Evolutionary conservation across 2,888 invertebrate species (phyloP), one percentile per base, ranked within the genome.

Genomic region (Synergus itoensis): DNA sequence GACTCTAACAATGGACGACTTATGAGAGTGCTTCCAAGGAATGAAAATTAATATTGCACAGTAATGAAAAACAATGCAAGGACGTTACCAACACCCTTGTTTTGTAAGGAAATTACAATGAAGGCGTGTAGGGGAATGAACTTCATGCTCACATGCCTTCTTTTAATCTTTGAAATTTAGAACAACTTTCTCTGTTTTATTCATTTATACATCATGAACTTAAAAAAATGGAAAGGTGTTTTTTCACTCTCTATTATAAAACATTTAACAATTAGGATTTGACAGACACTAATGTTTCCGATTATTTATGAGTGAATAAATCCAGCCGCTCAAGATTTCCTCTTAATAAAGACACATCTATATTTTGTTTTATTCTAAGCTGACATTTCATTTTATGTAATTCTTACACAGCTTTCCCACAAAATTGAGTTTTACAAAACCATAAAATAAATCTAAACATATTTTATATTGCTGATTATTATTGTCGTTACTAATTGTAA

Each of bases 21-120:
- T n/a, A 69, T 16, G 65, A 77, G 76, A 75, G 80, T 75, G 78
- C 83, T 82, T 77, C 53, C 9, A 41, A 43, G 64, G 75, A 79
- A 84, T 81, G 84, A 77, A 76, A 77, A 76, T 82, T 82, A 79
- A 76, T 73, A 78, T 80, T 21, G 62, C 73, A 64, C 63, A 43
- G 79, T 76, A 67, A 69, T 45, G 67, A 76, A 57, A 77, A 81
- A 90, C 88, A 88, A 90, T 87, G 88, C 87, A 90, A 89, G 88
- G 90, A 85, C 88, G 86, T 81, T 78, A 83, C 82, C 84, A 81
- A 84, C 84, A 82, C 83, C 82, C 82, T 84, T 86, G 82, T 80
- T 84, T 79, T 81, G 67, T 77, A 82, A 82, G 81, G 83, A 84
- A 78, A 21, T 28, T 62, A 36, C 48, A 69, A 53, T 69, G 48